A percentile compares a stretch with the other conserved stretches of the same genome.
Evolutionary conservation across 2,888 invertebrate species (phyloP).

Genomic region (Andrena hattorfiana): DNA sequence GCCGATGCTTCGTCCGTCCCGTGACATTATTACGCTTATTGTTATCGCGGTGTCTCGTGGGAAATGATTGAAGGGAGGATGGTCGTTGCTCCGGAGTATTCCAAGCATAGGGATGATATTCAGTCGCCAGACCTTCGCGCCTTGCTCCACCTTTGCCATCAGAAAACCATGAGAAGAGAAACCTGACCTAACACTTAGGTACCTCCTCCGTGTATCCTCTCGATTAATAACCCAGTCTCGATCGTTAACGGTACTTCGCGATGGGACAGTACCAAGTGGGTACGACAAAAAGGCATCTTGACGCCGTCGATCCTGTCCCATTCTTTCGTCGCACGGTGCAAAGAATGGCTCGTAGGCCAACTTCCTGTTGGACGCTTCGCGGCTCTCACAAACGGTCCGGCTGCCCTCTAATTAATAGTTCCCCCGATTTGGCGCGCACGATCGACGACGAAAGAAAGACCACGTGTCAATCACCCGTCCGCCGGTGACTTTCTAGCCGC

Average conservation of each 20-base stretch:
- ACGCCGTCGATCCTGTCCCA: not conserved
- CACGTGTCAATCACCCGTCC: conserved; percentile 56
- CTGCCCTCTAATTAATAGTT: conserved; percentile 41
- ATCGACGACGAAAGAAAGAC: conserved; percentile 32
- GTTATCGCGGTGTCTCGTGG: conserved; percentile 22
- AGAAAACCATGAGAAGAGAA: not conserved
- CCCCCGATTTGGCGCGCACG: conserved; percentile 1
- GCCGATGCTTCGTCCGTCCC: conserved; percentile 16
- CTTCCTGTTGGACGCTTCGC: not conserved
- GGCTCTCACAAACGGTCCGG: not conserved
- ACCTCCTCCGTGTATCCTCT: conserved; percentile 2
- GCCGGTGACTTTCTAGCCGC: conserved; percentile 46
- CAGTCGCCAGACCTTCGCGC: no score
- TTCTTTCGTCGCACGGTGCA: not conserved
- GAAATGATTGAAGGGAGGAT: not conserved
- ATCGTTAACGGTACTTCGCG: conserved; percentile 21
- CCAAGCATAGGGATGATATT: not conserved
- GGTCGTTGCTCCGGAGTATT: not conserved
- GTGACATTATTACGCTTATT: not conserved
- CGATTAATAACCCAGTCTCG: conserved; percentile 19
- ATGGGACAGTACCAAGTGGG: conserved; percentile 2
- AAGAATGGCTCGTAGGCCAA: not conserved
- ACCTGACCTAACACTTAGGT: not conserved
- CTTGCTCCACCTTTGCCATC: no score
- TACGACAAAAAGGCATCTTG: not conserved